A percentile compares a stretch with the other conserved stretches of the same genome.
phyloP scores from a whole-genome alignment of 2,888 invertebrate genomes.

The Acanthosepion esculentum region DNA sequence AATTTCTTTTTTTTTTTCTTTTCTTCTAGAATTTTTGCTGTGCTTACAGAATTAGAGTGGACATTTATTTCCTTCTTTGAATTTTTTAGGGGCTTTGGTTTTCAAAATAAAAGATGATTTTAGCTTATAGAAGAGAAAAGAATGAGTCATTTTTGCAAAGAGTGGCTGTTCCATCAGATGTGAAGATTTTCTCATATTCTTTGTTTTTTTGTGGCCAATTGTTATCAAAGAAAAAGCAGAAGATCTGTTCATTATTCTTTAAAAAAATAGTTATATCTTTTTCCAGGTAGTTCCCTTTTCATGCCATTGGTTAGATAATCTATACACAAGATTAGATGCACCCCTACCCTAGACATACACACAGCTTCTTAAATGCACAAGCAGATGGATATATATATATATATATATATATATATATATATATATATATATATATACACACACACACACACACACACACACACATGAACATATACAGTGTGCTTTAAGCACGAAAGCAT shows the following conservation, averaged over 20 bases:
- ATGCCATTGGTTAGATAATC: not conserved
- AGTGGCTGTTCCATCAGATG: not conserved
- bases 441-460: no score
- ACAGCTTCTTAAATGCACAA: not conserved
- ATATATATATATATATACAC: no score
- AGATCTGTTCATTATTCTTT: conserved; percentile 6
- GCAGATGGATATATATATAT: not conserved
- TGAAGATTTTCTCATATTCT: not conserved
- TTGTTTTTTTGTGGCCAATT: not conserved
- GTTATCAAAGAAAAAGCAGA: not conserved
- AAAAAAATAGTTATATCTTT: not conserved
- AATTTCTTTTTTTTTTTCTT: not conserved
- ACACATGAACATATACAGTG: not conserved
- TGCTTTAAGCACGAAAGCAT: no score
- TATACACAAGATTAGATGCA: not conserved
- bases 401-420: no score
- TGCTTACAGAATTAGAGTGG: conserved; percentile 1
- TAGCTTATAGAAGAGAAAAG: not conserved
- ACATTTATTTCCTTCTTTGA: not conserved
- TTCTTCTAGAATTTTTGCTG: not conserved
- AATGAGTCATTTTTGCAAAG: not conserved
- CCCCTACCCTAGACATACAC: not conserved
- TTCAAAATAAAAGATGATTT: not conserved
- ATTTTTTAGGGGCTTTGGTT: not conserved
- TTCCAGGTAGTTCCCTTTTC: not conserved